Conservation (phyloP, 2,113 vertebrate species). For the Pycnonotus jocosus region DNA sequence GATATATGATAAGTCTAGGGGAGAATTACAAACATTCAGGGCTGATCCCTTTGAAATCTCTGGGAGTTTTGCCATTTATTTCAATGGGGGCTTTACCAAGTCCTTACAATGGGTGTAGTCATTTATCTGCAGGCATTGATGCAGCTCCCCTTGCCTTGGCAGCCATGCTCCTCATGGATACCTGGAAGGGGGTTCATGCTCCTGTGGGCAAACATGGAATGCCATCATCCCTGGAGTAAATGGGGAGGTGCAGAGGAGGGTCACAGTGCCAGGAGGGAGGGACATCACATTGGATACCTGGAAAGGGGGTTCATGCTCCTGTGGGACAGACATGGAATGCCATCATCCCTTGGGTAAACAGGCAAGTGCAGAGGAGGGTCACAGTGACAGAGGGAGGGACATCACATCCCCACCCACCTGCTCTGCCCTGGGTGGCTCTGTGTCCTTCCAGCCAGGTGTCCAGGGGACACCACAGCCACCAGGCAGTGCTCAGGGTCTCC, state of each 20-base stretch:
- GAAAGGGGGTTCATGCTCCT: not conserved
- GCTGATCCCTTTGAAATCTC: conserved; percentile 60
- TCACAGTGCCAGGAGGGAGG: not conserved
- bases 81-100: conserved; percentile 41
- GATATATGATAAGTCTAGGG: conserved; percentile 62
- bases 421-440: rapidly evolving
- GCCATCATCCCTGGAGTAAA: rapidly evolving
- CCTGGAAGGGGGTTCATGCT: not conserved
- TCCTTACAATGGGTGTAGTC: conserved; percentile 18
- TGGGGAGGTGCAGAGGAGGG: not conserved
- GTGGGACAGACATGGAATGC: rapidly evolving
- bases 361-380: not conserved
- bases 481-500: not conserved
- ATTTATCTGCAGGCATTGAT: conserved; percentile 23
- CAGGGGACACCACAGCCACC: not conserved
- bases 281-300: not conserved
- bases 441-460: rapidly evolving
- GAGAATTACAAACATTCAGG: conserved; percentile 59
- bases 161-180: not conserved
- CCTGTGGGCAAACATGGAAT: rapidly evolving
- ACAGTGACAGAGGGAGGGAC: not conserved
- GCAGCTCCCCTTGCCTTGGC: not conserved
- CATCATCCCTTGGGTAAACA: rapidly evolving
- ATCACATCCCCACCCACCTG: rapidly evolving
- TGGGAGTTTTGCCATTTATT: conserved; percentile 66